Conservation (phyloP, 2,797 vertebrate species). For the Luscinia luscinia region DNA sequence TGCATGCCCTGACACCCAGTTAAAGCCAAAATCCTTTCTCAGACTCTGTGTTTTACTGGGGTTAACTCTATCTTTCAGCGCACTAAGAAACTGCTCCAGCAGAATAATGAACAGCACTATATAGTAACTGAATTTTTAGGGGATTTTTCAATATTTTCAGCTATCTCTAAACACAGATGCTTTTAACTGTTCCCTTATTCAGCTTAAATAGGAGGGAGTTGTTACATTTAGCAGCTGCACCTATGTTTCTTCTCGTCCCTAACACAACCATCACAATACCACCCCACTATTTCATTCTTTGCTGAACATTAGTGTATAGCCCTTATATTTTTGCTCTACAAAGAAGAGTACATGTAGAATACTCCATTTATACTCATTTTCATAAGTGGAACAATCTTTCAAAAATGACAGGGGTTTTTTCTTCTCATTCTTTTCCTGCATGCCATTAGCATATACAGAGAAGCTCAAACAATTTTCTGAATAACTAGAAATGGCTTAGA, state of each 20-base stretch:
- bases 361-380: not conserved
- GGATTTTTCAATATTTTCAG: not conserved
- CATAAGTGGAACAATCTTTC: slow-evolving; percentile 20
- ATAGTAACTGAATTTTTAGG: not conserved
- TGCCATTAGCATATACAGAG: not conserved
- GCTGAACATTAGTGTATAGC: not conserved
- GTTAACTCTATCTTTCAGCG: not conserved
- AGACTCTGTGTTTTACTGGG: not conserved
- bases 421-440: not conserved
- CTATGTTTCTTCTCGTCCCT: not conserved
- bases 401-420: not conserved
- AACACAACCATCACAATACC: not conserved
- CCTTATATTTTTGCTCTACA: not conserved
- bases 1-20: fast-evolving
- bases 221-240: not conserved
- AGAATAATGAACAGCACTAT: not conserved
- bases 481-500: not conserved
- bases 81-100: not conserved
- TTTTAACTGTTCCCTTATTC: not conserved
- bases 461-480: not conserved
- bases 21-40: not conserved
- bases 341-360: not conserved
- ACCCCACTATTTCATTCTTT: not conserved
- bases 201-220: not conserved
- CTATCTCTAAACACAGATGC: not conserved